A percentile compares a stretch with the other conserved stretches of the same genome.
These are phyloP conservation scores for Bryconaethiops microstoma DNA, from an alignment of 2,797 vertebrate genomes.

Conservation along the genomic window DNA sequence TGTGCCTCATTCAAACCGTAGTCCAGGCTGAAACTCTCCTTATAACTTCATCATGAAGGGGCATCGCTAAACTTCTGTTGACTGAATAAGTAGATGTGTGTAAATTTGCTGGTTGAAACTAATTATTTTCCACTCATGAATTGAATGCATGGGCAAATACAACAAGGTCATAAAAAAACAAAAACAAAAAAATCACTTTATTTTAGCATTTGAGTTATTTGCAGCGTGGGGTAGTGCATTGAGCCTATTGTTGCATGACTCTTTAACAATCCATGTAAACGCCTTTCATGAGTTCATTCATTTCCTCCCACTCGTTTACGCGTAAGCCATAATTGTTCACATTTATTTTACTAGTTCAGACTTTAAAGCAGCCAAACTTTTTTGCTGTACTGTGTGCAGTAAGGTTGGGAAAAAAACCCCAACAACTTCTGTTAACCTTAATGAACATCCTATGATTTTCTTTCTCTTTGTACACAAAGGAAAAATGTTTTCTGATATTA, in stretches of 20 bases:
- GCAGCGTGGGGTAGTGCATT: neutral
- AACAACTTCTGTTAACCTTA: neutral
- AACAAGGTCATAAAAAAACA: no score
- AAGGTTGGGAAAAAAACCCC: no score
- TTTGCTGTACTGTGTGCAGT: neutral
- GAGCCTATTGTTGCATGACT: neutral
- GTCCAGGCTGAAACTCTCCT: no score
- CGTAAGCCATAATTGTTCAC: neutral
- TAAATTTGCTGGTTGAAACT: no score
- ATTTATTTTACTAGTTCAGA: constrained; percentile 3
- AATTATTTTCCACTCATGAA: no score
- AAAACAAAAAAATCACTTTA: no score
- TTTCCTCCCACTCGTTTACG: constrained; percentile 4
- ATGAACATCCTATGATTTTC: neutral
- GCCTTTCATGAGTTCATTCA: constrained; percentile 12
- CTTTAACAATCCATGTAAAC: constrained; percentile 4
- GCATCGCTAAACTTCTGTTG: no score
- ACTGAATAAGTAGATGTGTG: no score
- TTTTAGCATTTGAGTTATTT: neutral
- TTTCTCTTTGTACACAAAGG: neutral
- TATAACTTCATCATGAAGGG: no score
- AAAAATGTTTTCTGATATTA: constrained; percentile 4
- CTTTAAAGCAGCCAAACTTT: constrained; percentile 3
- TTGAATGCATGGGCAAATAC: no score
- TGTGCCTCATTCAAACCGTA: no score